These are phyloP conservation scores for Bergia puertoricense DNA, from an alignment of 92 coral and sea anemone genomes.

Conservation along the genomic window DNA sequence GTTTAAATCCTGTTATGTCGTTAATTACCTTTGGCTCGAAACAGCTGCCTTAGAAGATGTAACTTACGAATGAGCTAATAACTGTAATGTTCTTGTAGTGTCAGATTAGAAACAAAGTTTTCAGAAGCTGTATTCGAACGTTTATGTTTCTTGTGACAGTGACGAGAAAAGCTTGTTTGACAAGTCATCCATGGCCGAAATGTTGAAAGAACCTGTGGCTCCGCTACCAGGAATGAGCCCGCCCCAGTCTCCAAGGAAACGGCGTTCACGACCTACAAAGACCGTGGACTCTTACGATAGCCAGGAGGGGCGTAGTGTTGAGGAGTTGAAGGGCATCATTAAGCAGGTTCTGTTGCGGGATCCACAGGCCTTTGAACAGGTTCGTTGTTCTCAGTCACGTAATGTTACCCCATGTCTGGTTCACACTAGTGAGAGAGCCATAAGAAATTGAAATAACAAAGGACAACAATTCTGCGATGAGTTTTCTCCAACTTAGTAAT, in stretches of 20 bases:
- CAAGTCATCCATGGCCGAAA: slow-evolving; percentile 74
- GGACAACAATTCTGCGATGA: too few relatives aligned
- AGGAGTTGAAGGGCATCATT: slow-evolving; percentile 70
- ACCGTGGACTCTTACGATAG: slow-evolving; percentile 86
- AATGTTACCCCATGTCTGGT: neutral
- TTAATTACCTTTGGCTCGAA: too few relatives aligned
- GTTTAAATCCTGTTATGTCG: too few relatives aligned
- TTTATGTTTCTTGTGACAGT: slow-evolving; percentile 34
- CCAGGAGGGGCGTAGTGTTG: slow-evolving; percentile 91
- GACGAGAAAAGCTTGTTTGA: slow-evolving; percentile 92
- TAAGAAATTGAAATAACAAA: too few relatives aligned
- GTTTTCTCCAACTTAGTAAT: neutral
- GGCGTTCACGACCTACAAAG: slow-evolving; percentile 76
- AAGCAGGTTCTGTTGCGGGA: slow-evolving; percentile 66
- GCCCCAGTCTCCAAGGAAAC: slow-evolving; percentile 84
- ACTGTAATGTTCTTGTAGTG: neutral
- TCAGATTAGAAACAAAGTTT: neutral
- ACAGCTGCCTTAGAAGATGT: too few relatives aligned
- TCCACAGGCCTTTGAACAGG: slow-evolving; percentile 87
- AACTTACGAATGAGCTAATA: neutral
- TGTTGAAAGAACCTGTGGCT: slow-evolving; percentile 54
- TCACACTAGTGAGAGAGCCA: too few relatives aligned
- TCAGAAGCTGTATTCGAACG: neutral
- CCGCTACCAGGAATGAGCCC: slow-evolving; percentile 67
- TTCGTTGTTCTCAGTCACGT: slow-evolving; percentile 22